Percentiles rank a stretch among this genome's conserved stretches.
phyloP scores from a whole-genome alignment of 2,113 vertebrate species.

The Coryphaenoides rupestris region DNA sequence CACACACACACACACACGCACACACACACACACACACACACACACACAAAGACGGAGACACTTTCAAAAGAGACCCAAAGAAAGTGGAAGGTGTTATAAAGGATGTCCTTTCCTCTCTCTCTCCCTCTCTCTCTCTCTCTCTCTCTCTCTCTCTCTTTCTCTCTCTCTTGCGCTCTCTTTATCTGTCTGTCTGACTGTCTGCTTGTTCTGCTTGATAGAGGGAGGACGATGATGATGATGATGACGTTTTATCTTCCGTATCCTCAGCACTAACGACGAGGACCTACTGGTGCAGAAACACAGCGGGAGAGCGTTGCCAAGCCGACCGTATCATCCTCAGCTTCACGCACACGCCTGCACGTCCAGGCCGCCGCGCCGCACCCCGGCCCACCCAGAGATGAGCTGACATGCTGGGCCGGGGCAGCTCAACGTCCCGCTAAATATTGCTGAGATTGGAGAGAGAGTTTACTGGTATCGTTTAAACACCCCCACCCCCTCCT shows the following conservation, averaged over 20 bases:
- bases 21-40: too few relatives aligned
- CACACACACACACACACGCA: too few relatives aligned
- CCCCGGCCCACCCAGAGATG: conserved; percentile 31
- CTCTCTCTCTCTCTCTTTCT: conserved; percentile 43
- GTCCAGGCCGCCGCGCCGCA: background rate
- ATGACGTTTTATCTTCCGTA: too few relatives aligned
- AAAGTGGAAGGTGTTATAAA: too few relatives aligned
- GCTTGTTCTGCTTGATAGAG: conserved; percentile 1
- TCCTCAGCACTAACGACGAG: conserved; percentile 7
- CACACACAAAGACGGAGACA: too few relatives aligned
- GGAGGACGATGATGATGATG: too few relatives aligned
- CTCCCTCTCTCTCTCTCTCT: background rate
- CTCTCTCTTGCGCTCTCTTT: background rate
- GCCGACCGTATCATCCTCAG: conserved; percentile 29
- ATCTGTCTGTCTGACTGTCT: too few relatives aligned
- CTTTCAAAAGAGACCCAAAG: too few relatives aligned
- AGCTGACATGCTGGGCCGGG: conserved; percentile 54
- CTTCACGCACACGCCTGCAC: background rate
- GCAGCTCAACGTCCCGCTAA: conserved; percentile 68
- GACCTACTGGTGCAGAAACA: conserved; percentile 16
- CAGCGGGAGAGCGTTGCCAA: background rate
- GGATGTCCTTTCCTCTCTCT: background rate
- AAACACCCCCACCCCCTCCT: too few relatives aligned
- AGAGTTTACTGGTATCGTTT: conserved; percentile 62
- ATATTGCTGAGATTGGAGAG: conserved; percentile 72